Percentiles rank a stretch among this genome's conserved stretches.
Evolutionary conservation across 2,113 vertebrate species (phyloP).

Genomic region (Protomyctophum bolini): DNA sequence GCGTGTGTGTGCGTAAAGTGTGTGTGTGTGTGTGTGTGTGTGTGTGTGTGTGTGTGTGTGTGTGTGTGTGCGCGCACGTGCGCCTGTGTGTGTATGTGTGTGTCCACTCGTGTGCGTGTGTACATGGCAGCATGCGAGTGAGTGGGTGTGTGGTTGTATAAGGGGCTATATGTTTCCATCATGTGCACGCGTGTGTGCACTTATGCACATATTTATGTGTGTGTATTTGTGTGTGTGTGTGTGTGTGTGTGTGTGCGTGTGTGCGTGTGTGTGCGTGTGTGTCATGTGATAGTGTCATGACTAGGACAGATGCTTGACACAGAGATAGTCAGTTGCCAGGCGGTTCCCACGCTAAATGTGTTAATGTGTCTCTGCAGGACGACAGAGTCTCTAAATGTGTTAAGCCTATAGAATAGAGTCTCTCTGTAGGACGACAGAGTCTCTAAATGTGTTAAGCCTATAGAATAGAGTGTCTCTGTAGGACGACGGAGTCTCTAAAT

Average conservation of each 20-base stretch:
- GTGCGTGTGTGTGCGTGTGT: constrained; percentile 14
- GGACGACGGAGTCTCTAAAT: constrained; percentile 5
- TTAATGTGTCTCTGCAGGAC: neutral
- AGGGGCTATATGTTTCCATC: neutral
- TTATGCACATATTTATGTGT: constrained; percentile 8
- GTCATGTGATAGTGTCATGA: constrained; percentile 39
- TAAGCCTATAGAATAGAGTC: too few relatives aligned
- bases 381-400: constrained; percentile 5
- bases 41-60: neutral
- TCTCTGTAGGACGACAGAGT: too few relatives aligned
- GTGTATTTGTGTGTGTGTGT: constrained; percentile 17
- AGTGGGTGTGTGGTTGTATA: constrained; percentile 3
- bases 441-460: constrained; percentile 18
- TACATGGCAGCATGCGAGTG: neutral
- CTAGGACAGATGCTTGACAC: constrained; percentile 38
- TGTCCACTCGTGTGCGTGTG: neutral
- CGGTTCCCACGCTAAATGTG: constrained; percentile 47
- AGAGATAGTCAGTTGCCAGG: constrained; percentile 52
- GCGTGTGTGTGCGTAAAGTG: constrained; percentile 31
- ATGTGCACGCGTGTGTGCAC: neutral
- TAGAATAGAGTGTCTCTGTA: too few relatives aligned
- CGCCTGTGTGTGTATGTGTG: too few relatives aligned
- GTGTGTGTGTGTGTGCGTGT: constrained; percentile 27
- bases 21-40: constrained; percentile 14
- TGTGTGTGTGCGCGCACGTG: constrained; percentile 1